A percentile compares a stretch with the other conserved stretches of the same genome.
phyloP scores from a whole-genome alignment of 2,888 invertebrate genomes.

The Apamea sordens region DNA sequence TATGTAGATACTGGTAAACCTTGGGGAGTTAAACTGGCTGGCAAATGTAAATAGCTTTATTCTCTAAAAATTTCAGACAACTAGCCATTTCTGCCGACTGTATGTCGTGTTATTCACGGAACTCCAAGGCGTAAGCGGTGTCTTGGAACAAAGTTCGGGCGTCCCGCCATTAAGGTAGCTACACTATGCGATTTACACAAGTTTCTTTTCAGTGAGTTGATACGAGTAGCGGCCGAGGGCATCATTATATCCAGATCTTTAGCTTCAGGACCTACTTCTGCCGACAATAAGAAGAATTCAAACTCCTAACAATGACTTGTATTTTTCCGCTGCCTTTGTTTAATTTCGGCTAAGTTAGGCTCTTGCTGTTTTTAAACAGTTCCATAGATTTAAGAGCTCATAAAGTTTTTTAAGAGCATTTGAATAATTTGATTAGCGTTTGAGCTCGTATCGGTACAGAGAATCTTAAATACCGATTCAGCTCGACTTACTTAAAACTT shows the following conservation, averaged over 20 bases:
- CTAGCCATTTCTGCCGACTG: conserved; percentile 34
- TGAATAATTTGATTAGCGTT: conserved; percentile 64
- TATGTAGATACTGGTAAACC: conserved; percentile 46
- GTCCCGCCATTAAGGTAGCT: conserved; percentile 48
- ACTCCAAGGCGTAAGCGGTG: conserved; percentile 33
- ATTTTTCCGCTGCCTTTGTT: conserved; percentile 47
- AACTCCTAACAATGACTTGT: conserved; percentile 39
- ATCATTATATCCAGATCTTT: conserved; percentile 53
- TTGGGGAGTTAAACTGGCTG: conserved; percentile 15
- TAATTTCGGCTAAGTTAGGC: conserved; percentile 24
- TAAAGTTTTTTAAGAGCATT: conserved; percentile 57
- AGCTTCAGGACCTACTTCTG: conserved; percentile 17
- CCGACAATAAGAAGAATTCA: conserved; percentile 37
- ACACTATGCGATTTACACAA: conserved; percentile 56
- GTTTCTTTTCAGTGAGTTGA: conserved; percentile 51
- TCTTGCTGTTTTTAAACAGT: conserved; percentile 32
- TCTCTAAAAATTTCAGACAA: conserved; percentile 37
- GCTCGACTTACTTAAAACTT: conserved; percentile 52
- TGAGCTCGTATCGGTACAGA: conserved; percentile 55
- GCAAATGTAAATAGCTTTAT: conserved; percentile 47
- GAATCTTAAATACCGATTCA: conserved; percentile 58
- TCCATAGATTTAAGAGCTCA: conserved; percentile 42
- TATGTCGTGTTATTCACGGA: conserved; percentile 56
- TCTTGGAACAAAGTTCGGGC: conserved; percentile 50
- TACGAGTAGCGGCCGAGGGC: conserved; percentile 42